Percentiles rank a stretch among this genome's conserved stretches.
Conservation (phyloP, 1,140 invertebrate species). For the Bombus confusus region DNA sequence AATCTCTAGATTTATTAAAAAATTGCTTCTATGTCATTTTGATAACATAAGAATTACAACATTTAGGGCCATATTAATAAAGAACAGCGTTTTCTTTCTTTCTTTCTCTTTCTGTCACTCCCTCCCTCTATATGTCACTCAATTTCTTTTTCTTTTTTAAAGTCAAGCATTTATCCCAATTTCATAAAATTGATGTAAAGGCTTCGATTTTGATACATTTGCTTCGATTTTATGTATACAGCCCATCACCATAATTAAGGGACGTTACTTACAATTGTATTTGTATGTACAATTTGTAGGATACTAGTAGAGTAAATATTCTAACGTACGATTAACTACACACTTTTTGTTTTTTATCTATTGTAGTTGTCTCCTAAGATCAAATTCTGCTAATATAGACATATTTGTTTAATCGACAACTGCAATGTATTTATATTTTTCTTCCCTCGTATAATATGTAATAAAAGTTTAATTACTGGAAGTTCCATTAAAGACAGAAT, state of each 20-base stretch:
- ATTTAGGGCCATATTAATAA: conserved; percentile 54
- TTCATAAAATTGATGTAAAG: conserved; percentile 16
- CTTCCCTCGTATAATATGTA: conserved; percentile 1
- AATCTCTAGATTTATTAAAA: conserved; percentile 61
- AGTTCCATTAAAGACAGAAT: conserved; percentile 44
- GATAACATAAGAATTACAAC: conserved; percentile 52
- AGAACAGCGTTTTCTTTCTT: conserved; percentile 42
- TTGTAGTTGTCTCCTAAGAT: conserved; percentile 54
- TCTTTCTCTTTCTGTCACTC: neutral
- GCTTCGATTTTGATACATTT: conserved; percentile 46
- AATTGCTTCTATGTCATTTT: conserved; percentile 39
- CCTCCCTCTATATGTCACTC: neutral
- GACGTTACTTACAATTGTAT: conserved; percentile 62
- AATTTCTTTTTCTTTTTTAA: conserved; percentile 2
- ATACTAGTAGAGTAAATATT: conserved; percentile 52
- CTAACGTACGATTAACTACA: conserved; percentile 58
- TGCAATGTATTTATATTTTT: conserved; percentile 39
- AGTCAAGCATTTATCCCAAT: conserved; percentile 46
- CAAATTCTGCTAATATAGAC: conserved; percentile 60
- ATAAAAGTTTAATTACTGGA: conserved; percentile 48
- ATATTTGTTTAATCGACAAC: conserved; percentile 15
- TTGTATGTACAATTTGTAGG: conserved; percentile 55
- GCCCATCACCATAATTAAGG: conserved; percentile 48
- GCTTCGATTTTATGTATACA: conserved; percentile 57
- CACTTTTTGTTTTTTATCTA: conserved; percentile 52